phyloP scores from a whole-genome alignment of 2,113 vertebrate species.

The Patagioenas fasciata region DNA sequence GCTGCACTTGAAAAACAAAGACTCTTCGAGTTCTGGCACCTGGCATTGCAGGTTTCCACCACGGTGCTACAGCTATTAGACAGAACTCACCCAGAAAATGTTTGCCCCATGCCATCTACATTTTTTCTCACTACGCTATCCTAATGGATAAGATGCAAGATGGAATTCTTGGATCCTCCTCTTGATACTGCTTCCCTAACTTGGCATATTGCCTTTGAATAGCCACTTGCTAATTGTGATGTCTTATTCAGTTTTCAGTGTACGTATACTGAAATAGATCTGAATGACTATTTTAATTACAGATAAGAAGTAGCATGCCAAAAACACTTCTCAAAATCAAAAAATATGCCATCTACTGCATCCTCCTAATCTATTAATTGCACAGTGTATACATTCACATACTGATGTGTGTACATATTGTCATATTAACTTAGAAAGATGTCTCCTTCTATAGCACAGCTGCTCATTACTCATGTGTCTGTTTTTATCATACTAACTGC shows the following conservation, averaged over 20 bases:
- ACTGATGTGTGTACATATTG: background rate
- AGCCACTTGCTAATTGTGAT: background rate
- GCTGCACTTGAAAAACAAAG: background rate
- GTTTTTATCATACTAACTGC: background rate
- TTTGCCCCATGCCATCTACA: background rate
- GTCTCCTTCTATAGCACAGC: background rate
- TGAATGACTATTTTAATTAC: constrained; percentile 19
- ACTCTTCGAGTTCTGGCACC: background rate
- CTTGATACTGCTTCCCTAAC: background rate
- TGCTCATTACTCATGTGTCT: background rate
- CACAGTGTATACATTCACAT: background rate
- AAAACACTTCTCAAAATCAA: background rate
- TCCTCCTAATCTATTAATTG: background rate
- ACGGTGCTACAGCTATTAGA: background rate
- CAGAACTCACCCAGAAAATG: background rate
- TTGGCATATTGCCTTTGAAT: background rate
- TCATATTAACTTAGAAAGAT: background rate
- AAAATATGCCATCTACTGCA: background rate
- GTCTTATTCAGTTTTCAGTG: background rate
- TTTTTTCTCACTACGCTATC: background rate
- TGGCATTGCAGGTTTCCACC: background rate
- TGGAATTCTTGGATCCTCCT: background rate
- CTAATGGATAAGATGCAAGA: background rate
- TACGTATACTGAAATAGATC: background rate
- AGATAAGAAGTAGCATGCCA: background rate